These are phyloP conservation scores for Acrocyrtus sp. DNA, from an alignment of 2,888 invertebrate genomes.

Conservation along the genomic window DNA sequence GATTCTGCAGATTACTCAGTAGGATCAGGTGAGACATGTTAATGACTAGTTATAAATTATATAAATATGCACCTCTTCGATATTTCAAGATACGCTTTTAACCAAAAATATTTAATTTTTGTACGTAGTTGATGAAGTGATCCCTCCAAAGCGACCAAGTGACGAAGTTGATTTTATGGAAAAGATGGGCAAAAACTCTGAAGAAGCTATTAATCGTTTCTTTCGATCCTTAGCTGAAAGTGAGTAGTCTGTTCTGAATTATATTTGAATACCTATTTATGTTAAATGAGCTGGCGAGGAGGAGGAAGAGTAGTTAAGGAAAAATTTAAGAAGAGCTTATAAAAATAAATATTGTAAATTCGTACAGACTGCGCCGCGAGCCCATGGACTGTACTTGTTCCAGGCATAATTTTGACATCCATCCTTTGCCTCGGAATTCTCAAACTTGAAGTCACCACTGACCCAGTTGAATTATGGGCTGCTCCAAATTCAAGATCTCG, in stretches of 20 bases:
- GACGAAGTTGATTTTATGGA: conserved; percentile 57
- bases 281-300: no score
- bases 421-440: conserved; percentile 78
- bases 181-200: conserved; percentile 57
- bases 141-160: conserved; percentile 40
- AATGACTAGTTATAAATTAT: no score
- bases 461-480: conserved; percentile 98
- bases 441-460: conserved; percentile 83
- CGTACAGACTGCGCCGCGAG: conserved; percentile 59
- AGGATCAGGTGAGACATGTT: conserved; percentile 41
- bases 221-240: conserved; percentile 57
- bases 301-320: no score
- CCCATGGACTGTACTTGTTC: conserved; percentile 53
- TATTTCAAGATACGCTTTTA: background rate
- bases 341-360: conserved; percentile 5
- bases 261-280: conserved; percentile 3
- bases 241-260: conserved; percentile 24
- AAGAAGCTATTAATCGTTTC: conserved; percentile 57
- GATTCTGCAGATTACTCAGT: conserved; percentile 55
- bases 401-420: conserved; percentile 48
- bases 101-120: conserved; percentile 7
- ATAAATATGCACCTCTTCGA: background rate
- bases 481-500: conserved; percentile 87
- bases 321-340: background rate
- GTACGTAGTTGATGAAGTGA: conserved; percentile 42